These are phyloP conservation scores for Alexandromys fortis DNA, from an alignment of 2,113 vertebrate genomes.

Conservation along the genomic window DNA sequence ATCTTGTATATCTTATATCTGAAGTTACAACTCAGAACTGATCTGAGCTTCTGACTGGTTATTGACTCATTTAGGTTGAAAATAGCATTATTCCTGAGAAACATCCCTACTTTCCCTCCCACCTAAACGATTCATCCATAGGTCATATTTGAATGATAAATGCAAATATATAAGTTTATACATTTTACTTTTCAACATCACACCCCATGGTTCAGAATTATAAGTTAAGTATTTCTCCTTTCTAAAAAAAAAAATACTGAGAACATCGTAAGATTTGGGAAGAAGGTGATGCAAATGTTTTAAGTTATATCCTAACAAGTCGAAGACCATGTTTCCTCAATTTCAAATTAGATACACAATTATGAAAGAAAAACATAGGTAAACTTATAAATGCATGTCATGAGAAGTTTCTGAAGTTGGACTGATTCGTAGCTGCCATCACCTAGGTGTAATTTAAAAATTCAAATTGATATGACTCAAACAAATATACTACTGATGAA, in stretches of 20 bases:
- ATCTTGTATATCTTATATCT: neutral
- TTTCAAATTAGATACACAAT: conserved; percentile 32
- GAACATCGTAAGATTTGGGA: neutral
- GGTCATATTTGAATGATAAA: neutral
- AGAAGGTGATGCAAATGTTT: neutral
- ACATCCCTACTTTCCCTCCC: accelerated
- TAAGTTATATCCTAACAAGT: neutral
- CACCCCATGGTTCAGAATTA: neutral
- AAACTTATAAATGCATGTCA: neutral
- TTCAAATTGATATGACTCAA: neutral
- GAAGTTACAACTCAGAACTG: neutral
- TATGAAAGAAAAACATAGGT: conserved; percentile 22
- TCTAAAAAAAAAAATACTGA: neutral
- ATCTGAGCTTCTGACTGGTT: too few species aligned
- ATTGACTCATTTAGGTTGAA: neutral
- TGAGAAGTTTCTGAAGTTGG: neutral
- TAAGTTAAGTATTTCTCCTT: neutral
- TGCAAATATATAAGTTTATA: neutral
- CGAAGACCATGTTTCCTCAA: neutral
- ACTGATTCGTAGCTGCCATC: neutral
- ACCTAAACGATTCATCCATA: neutral
- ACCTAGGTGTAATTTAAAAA: neutral
- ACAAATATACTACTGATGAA: neutral
- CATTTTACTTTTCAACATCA: neutral
- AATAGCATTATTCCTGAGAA: neutral